Base-by-base conservation (phyloP, 2,797 vertebrate genomes). In the Pteropus rufus region DNA sequence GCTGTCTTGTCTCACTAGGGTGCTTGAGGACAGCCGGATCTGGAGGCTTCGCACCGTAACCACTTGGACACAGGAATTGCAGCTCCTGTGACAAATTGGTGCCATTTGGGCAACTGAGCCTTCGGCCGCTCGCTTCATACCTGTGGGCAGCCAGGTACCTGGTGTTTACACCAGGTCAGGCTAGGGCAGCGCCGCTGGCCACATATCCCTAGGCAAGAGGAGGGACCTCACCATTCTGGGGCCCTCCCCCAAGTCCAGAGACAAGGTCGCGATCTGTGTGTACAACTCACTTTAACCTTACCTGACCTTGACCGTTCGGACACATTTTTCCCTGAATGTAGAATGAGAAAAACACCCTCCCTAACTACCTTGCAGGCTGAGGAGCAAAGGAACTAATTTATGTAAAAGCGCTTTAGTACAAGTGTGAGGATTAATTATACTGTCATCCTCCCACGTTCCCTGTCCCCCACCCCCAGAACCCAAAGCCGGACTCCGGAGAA, bases 241-340 rank as follows among this genome's bases (percentile, higher is more conserved):
- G 19, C 23, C 29, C 69, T 95, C 24, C 93, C 52, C 36, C 19
- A 62, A 77, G 54, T 60, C 72, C 31, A 80, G 84, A 90, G 73
- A 76, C 54, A 76, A 87, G 70, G 31, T 39, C 64, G 1, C 3
- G 18, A 76, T 81, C 65, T 70, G 10, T 64, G n/a, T 70, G 2
- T 69, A 82, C 12, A 41, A 19, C 49, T 82, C 52, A 41, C 90
- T 41, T 76, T 85, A 81, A 90, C 52, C 39, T 46, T 77, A 52
- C 19, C 9, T 72, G 56, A 77, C 64, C 7, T 70, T 54, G 77
- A 69, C 12, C 31, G 1, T 56, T 41, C 41, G 41, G 60, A 58
- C n/a, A 29, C 8, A 10, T 4, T 5, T 90, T 56, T 90, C 44
- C 77, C 54, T 36, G n/a, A 24, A 39, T 54, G 15, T 26, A 54